Conservation (phyloP, 2,797 vertebrate species). For the Acrocephalus scirpaceus region DNA sequence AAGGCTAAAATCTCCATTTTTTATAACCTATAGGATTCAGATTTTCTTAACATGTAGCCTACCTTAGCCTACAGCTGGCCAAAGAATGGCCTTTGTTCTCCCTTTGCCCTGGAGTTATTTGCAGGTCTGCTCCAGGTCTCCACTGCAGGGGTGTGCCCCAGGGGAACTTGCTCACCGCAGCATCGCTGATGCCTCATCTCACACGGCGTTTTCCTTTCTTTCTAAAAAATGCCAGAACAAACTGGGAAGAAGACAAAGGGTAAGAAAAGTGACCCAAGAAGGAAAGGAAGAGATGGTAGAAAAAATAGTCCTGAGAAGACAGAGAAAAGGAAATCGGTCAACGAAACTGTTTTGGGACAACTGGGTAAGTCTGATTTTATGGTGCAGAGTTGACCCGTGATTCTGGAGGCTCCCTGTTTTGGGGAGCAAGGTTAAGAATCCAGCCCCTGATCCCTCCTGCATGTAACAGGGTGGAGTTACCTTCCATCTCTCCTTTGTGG, state of each 20-base stretch:
- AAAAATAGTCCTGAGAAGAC: conserved; percentile 91
- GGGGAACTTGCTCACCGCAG: neutral
- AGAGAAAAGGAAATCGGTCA: conserved; percentile 89
- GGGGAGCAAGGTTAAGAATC: neutral
- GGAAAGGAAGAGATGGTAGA: conserved; percentile 84
- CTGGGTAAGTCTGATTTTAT: conserved; percentile 84
- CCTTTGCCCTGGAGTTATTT: neutral
- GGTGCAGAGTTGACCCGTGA: neutral
- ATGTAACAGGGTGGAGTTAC: accelerated
- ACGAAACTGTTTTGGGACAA: conserved; percentile 89
- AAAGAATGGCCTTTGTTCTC: neutral
- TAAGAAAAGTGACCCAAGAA: conserved; percentile 87
- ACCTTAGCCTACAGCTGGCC: neutral
- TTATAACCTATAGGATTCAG: neutral
- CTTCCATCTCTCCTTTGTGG: neutral
- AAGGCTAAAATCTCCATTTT: neutral
- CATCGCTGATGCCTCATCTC: neutral
- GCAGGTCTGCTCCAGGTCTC: neutral
- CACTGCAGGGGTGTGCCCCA: neutral
- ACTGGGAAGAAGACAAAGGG: conserved; percentile 84
- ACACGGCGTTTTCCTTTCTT: conserved; percentile 39
- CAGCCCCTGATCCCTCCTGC: neutral
- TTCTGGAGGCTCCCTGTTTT: neutral
- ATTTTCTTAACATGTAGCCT: neutral
- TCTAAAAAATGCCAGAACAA: conserved; percentile 80